Evolutionary conservation across 2,797 vertebrate species (phyloP).

Genomic region (Hafferia zeledoni): DNA sequence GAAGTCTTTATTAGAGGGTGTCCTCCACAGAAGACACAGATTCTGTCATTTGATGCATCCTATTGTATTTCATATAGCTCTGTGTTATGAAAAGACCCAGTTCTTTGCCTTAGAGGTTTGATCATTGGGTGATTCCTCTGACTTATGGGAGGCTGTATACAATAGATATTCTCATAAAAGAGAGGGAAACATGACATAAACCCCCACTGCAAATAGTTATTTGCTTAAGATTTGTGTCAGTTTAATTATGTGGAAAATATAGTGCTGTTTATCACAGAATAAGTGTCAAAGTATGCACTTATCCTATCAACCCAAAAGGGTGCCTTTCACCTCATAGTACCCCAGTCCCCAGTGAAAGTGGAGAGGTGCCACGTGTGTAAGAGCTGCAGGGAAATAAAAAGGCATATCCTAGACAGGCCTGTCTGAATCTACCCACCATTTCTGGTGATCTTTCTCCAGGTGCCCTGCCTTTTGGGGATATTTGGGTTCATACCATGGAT

Average conservation of each 20-base stretch:
- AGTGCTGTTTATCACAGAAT: not conserved
- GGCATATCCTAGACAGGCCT: not conserved
- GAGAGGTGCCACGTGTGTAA: not conserved
- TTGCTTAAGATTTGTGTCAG: not conserved
- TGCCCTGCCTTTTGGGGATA: not conserved
- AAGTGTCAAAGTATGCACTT: not conserved
- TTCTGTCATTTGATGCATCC: not conserved
- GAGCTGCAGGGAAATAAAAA: not conserved
- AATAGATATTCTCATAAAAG: not conserved
- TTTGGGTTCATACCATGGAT: accelerated
- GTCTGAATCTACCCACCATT: not conserved
- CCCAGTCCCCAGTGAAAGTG: not conserved
- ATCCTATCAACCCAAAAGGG: not conserved
- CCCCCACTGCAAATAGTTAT: not conserved
- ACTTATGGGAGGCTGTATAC: not conserved
- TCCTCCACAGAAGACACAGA: not conserved
- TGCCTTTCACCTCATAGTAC: not conserved
- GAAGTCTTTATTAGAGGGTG: not conserved
- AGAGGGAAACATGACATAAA: not conserved
- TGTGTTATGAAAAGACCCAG: not conserved
- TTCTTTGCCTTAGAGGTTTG: not conserved
- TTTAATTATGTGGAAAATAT: not conserved
- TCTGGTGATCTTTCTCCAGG: not conserved
- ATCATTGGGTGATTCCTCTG: not conserved
- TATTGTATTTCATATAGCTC: not conserved